These are phyloP conservation scores for Drosophila conformis DNA, from an alignment of 2,888 invertebrate genomes.

Conservation along the genomic window DNA sequence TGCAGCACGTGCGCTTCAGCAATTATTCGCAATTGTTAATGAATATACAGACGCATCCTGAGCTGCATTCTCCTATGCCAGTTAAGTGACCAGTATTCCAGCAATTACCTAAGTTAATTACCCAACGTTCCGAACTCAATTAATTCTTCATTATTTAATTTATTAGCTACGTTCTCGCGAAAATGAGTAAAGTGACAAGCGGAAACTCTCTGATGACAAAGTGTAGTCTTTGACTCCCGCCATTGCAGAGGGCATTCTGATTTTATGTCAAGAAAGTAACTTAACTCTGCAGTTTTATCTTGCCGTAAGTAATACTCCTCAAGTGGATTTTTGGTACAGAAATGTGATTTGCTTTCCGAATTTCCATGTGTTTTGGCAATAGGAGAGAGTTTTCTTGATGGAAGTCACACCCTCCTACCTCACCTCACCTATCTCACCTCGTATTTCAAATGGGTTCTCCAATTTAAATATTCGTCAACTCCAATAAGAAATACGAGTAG, in stretches of 20 bases:
- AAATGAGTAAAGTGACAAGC: slow-evolving; percentile 20
- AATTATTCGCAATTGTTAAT: slow-evolving; percentile 35
- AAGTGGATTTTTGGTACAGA: background rate
- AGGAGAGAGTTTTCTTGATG: background rate
- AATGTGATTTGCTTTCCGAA: background rate
- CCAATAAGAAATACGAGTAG: background rate
- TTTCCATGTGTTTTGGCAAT: background rate
- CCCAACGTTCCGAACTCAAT: slow-evolving; percentile 45
- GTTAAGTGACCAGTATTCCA: slow-evolving; percentile 3
- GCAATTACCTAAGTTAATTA: slow-evolving; percentile 44
- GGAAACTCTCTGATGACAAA: slow-evolving; percentile 4
- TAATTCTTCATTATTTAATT: slow-evolving; percentile 56
- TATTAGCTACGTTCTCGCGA: slow-evolving; percentile 12
- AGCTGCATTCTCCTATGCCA: background rate
- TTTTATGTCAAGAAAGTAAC: background rate
- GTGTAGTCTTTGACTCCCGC: slow-evolving; percentile 4
- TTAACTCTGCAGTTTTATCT: background rate
- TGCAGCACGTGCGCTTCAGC: slow-evolving; percentile 10
- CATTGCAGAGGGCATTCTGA: background rate
- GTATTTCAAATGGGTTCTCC: background rate
- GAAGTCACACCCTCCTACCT: background rate
- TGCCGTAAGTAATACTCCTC: background rate
- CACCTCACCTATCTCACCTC: too few species aligned
- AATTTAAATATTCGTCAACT: background rate
- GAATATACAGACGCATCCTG: slow-evolving; percentile 22